A percentile compares a stretch with the other conserved stretches of the same genome.
phyloP scores from a whole-genome alignment of 2,888 invertebrate genomes.

The Microchrysa polita region DNA sequence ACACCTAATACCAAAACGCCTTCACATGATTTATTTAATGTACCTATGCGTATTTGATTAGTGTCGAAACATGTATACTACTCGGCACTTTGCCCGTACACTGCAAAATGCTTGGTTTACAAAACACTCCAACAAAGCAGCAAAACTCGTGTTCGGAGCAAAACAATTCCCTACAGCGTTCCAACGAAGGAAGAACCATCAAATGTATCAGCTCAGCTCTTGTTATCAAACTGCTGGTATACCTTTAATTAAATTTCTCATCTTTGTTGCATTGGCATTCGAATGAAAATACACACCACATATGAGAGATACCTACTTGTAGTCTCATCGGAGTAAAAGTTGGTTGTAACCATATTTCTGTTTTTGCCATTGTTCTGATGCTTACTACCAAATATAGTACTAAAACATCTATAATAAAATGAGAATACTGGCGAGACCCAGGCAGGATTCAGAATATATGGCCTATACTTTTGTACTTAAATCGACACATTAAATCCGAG shows the following conservation, averaged over 20 bases:
- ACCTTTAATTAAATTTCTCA: slow-evolving; percentile 40
- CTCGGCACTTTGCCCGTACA: background rate
- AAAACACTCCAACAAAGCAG: background rate
- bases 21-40: slow-evolving; percentile 28
- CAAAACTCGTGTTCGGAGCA: background rate
- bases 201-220: slow-evolving; percentile 31
- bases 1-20: slow-evolving; percentile 17
- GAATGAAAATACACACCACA: background rate
- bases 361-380: background rate
- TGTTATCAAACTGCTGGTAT: slow-evolving; percentile 31
- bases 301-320: background rate
- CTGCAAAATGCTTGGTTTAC: background rate
- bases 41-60: slow-evolving; percentile 25
- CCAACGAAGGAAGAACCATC: slow-evolving; percentile 1
- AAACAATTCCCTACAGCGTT: slow-evolving; percentile 11
- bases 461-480: slow-evolving; percentile 8
- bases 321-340: background rate
- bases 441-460: slow-evolving; percentile 11
- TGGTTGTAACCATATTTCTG: background rate
- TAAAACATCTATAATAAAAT: background rate
- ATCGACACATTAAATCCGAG: slow-evolving; percentile 30
- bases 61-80: background rate
- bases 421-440: background rate
- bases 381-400: background rate
- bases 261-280: slow-evolving; percentile 1